These are phyloP conservation scores for Papilio gigon DNA, from an alignment of 2,888 invertebrate species.

Conservation along the genomic window DNA sequence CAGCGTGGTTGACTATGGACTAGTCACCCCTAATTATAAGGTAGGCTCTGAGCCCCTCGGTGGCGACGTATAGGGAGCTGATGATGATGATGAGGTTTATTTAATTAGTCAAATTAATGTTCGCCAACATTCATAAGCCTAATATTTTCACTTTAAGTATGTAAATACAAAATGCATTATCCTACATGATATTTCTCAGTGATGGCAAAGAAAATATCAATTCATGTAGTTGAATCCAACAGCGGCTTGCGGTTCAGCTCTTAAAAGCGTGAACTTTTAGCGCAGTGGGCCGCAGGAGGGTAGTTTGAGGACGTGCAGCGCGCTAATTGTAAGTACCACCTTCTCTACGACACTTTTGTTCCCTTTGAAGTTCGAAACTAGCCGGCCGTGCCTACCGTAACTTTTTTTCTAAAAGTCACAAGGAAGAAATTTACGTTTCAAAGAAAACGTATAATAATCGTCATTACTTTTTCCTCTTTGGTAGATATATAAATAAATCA, in stretches of 20 bases:
- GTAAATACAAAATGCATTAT: not conserved
- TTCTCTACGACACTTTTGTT: constrained; percentile 39
- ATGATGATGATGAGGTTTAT: too few relatives aligned
- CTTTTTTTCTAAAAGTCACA: constrained; percentile 25
- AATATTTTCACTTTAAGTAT: not conserved
- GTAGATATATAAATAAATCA: not conserved
- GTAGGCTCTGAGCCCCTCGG: too few relatives aligned
- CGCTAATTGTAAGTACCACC: constrained; percentile 36
- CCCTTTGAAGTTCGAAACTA: constrained; percentile 38
- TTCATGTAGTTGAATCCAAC: constrained; percentile 34
- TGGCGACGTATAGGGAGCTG: too few relatives aligned
- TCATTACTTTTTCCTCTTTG: not conserved
- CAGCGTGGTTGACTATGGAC: too few relatives aligned
- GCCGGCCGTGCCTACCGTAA: constrained; percentile 21
- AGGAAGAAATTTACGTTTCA: constrained; percentile 12
- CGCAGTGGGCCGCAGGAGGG: constrained; percentile 36
- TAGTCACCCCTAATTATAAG: too few relatives aligned
- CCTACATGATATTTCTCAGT: not conserved
- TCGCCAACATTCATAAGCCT: too few relatives aligned
- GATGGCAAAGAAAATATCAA: constrained; percentile 21
- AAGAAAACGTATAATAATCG: not conserved
- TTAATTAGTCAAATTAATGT: not conserved
- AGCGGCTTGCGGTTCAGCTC: constrained; percentile 2
- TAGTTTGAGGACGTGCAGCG: constrained; percentile 39
- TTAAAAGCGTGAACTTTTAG: constrained; percentile 36